phyloP scores from a whole-genome alignment of 2,888 invertebrate species.

The Cosmorhoe ocellata region DNA sequence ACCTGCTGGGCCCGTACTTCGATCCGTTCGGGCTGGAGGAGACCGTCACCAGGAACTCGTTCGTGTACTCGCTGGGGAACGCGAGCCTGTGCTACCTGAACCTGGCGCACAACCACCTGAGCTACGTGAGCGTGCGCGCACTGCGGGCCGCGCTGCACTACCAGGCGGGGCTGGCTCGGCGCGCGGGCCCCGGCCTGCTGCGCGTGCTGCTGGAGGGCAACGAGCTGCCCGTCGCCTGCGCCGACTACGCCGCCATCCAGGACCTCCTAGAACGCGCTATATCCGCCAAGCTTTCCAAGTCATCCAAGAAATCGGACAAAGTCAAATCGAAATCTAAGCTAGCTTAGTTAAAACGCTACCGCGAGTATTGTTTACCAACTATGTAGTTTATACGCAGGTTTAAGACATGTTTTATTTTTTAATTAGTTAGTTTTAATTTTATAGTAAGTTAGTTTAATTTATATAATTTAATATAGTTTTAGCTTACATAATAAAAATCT shows the following conservation, averaged over 20 bases:
- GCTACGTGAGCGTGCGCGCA: constrained; percentile 23
- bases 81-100: constrained; percentile 36
- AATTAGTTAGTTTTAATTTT: constrained; percentile 4
- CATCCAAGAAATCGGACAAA: constrained; percentile 3
- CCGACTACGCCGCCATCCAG: constrained; percentile 21
- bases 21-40: constrained; percentile 37
- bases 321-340: background rate
- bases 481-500: constrained; percentile 2
- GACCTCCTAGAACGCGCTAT: constrained; percentile 26
- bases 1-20: constrained; percentile 15
- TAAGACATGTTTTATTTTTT: constrained; percentile 10
- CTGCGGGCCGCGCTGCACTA: constrained; percentile 29
- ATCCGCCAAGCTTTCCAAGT: constrained; percentile 4
- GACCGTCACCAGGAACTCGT: constrained; percentile 19
- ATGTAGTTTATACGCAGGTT: background rate
- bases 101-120: constrained; percentile 40
- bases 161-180: constrained; percentile 24
- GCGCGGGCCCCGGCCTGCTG: constrained; percentile 26
- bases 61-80: constrained; percentile 37
- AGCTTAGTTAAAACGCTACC: background rate
- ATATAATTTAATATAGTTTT: background rate
- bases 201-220: constrained; percentile 40
- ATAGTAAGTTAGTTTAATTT: constrained; percentile 3
- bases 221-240: constrained; percentile 29
- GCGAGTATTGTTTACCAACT: background rate